These are phyloP conservation scores for Notamacropus eugenii DNA, from an alignment of 2,797 vertebrate genomes.

Conservation along the genomic window DNA sequence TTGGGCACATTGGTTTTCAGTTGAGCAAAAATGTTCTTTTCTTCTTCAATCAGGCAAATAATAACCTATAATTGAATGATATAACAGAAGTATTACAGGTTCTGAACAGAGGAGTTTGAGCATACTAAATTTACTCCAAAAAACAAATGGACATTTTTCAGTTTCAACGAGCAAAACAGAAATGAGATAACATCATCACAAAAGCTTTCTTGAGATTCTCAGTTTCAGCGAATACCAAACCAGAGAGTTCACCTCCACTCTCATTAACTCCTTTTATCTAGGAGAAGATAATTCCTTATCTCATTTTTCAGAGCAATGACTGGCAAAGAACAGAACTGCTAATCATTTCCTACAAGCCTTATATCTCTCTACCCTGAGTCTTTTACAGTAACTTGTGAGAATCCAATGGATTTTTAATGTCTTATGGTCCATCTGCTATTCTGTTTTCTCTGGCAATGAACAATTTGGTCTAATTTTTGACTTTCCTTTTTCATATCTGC, in stretches of 20 bases:
- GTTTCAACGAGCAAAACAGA: conserved; percentile 29
- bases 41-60: conserved; percentile 70
- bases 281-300: neutral
- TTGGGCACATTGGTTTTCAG: conserved; percentile 62
- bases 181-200: conserved; percentile 21
- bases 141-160: conserved; percentile 38
- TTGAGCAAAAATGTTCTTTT: conserved; percentile 70
- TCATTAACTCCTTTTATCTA: neutral
- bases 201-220: neutral
- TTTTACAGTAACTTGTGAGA: neutral
- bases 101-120: conserved; percentile 36
- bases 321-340: neutral
- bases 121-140: conserved; percentile 53
- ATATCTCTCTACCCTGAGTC: neutral
- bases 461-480: neutral
- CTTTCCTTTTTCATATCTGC: neutral
- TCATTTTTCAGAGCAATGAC: neutral
- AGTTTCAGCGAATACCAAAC: neutral
- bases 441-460: neutral
- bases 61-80: conserved; percentile 70
- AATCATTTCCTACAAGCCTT: neutral
- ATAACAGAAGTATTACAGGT: conserved; percentile 55
- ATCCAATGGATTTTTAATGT: neutral
- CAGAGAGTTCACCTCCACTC: neutral
- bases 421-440: neutral